Evolutionary conservation across 2,113 vertebrate species (phyloP).

Genomic region (Equus quagga): DNA sequence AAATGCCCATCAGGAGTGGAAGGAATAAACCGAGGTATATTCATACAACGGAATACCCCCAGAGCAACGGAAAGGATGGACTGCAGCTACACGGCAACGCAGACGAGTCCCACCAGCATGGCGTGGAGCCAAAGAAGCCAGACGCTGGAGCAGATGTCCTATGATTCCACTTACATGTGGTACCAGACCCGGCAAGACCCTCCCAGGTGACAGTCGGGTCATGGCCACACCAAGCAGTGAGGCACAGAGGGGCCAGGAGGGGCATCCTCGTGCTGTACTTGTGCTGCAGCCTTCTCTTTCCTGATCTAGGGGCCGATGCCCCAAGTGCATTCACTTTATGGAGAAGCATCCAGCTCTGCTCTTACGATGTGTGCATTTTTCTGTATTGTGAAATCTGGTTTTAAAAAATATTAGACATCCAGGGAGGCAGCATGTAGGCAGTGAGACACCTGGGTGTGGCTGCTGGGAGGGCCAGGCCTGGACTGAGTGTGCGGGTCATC

Average conservation of each 20-base stretch:
- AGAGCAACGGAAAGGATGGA: accelerated
- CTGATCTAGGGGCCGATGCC: neutral
- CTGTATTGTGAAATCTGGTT: neutral
- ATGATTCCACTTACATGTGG: accelerated
- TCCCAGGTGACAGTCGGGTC: neutral
- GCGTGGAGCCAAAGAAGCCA: neutral
- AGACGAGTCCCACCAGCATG: accelerated
- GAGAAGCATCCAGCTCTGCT: neutral
- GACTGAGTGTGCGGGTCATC: neutral
- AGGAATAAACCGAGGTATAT: accelerated
- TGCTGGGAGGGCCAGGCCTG: neutral
- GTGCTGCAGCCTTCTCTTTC: neutral
- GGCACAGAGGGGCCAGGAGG: accelerated
- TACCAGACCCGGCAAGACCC: neutral
- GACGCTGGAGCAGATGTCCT: neutral
- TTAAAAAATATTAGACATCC: neutral
- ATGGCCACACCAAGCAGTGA: accelerated
- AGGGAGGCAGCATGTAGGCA: neutral
- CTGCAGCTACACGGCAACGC: accelerated
- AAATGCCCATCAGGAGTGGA: accelerated
- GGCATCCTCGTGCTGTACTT: accelerated
- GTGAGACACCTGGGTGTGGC: neutral
- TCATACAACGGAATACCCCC: accelerated
- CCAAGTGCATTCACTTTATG: neutral
- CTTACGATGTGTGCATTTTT: neutral